phyloP scores from a whole-genome alignment of 1,140 invertebrate genomes.

The Drosophila ananassae region DNA sequence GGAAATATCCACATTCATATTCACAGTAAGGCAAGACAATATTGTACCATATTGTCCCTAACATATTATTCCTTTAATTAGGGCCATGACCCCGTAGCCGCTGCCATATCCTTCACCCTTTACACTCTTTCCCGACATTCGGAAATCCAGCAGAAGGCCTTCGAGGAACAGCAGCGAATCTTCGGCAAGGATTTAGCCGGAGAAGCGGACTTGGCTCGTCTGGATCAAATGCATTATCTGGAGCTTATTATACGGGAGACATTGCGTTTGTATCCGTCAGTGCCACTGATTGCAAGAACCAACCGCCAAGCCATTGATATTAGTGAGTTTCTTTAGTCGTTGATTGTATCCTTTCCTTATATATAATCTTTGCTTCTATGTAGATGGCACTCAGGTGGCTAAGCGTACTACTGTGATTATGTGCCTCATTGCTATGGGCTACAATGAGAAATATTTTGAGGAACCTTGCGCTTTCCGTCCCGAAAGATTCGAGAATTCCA shows the following conservation, averaged over 20 bases:
- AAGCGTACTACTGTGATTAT: slow-evolving; percentile 77
- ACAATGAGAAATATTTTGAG: slow-evolving; percentile 86
- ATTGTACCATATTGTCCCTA: background rate
- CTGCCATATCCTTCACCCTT: slow-evolving; percentile 70
- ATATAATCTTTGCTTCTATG: background rate
- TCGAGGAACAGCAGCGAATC: slow-evolving; percentile 86
- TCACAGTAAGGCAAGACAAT: slow-evolving; percentile 85
- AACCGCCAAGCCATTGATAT: slow-evolving; percentile 86
- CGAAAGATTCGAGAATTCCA: slow-evolving; percentile 87
- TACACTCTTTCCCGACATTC: slow-evolving; percentile 73
- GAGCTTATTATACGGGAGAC: slow-evolving; percentile 89
- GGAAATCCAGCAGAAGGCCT: slow-evolving; percentile 85
- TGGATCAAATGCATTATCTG: slow-evolving; percentile 87
- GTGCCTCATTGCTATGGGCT: slow-evolving; percentile 79
- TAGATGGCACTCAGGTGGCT: slow-evolving; percentile 74
- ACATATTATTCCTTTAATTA: slow-evolving; percentile 70
- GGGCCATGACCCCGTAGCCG: slow-evolving; percentile 85
- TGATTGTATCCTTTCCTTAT: background rate
- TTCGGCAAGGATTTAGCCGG: slow-evolving; percentile 78
- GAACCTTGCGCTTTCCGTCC: slow-evolving; percentile 91
- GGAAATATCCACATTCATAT: slow-evolving; percentile 90
- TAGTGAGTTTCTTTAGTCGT: slow-evolving; percentile 81
- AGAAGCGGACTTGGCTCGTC: slow-evolving; percentile 83
- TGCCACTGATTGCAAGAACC: slow-evolving; percentile 88
- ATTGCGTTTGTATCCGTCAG: slow-evolving; percentile 88